These are phyloP conservation scores for Proctacanthus coquilletti DNA, from an alignment of 1,140 invertebrate species.

Conservation along the genomic window DNA sequence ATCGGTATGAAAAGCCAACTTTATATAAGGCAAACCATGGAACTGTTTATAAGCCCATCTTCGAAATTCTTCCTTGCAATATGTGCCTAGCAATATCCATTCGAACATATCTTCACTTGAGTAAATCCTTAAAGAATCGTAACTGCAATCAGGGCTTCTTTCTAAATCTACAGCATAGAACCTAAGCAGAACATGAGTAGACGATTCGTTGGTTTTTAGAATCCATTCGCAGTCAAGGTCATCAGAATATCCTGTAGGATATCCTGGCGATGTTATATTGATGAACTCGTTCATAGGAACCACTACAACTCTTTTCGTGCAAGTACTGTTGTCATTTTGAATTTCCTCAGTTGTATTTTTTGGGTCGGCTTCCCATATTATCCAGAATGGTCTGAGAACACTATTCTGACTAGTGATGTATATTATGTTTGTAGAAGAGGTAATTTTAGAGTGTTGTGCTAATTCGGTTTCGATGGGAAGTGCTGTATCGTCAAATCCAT, in stretches of 20 bases:
- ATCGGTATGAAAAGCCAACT: conserved; percentile 32
- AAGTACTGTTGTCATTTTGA: conserved; percentile 3
- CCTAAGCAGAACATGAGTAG: conserved; percentile 38
- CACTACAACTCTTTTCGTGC: conserved; percentile 5
- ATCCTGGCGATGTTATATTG: conserved; percentile 54
- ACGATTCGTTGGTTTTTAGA: conserved; percentile 35
- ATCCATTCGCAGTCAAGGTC: conserved; percentile 66
- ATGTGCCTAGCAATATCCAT: conserved; percentile 31
- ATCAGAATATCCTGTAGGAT: conserved; percentile 50
- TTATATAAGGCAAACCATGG: conserved; percentile 23
- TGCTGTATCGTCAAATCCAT: conserved; percentile 53
- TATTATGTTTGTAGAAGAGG: conserved; percentile 45
- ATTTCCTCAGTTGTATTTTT: conserved; percentile 1
- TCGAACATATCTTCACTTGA: conserved; percentile 27
- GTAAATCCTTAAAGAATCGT: conserved; percentile 43
- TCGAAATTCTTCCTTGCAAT: too few relatives aligned
- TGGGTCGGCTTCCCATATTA: conserved; percentile 37
- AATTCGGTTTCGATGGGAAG: conserved; percentile 30
- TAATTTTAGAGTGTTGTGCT: conserved; percentile 31
- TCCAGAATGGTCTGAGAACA: conserved; percentile 34
- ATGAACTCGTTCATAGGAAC: conserved; percentile 7
- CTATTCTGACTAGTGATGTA: conserved; percentile 36
- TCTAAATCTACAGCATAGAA: conserved; percentile 41
- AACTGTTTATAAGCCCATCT: too few relatives aligned
- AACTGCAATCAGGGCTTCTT: conserved; percentile 31